Evolutionary conservation across 64 coral and sea anemone species (phyloP).

Genomic region (Platygyra sinensis): DNA sequence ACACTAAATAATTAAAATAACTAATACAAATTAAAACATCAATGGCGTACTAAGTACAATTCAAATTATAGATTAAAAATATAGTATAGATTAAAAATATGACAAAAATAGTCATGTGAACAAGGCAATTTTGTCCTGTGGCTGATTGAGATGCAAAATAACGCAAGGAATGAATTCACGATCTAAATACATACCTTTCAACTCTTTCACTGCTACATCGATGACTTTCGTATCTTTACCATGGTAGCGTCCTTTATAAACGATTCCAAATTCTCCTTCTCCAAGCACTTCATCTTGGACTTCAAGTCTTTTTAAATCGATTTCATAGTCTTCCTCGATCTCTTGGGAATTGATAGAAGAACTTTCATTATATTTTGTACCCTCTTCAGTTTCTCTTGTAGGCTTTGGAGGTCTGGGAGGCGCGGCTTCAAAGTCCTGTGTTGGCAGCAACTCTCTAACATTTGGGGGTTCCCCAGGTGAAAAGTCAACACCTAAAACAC

Average conservation of each 20-base stretch:
- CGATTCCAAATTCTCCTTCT: constrained; percentile 25
- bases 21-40: too few species aligned
- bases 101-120: too few species aligned
- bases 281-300: background rate
- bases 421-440: too few species aligned
- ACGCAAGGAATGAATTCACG: background rate
- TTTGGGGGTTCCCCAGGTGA: too few species aligned
- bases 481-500: too few species aligned
- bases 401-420: background rate
- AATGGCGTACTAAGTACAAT: too few species aligned
- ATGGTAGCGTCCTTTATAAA: background rate
- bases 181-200: constrained; percentile 11
- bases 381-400: background rate
- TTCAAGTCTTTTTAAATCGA: background rate
- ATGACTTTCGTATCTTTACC: background rate
- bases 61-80: too few species aligned
- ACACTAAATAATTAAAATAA: too few species aligned
- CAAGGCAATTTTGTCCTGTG: too few species aligned
- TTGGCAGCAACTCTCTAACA: too few species aligned
- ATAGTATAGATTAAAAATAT: too few species aligned
- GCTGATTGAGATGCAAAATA: background rate
- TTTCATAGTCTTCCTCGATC: constrained; percentile 13
- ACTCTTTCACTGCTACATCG: constrained; percentile 22
- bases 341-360: background rate
- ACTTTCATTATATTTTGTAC: background rate